phyloP scores from a whole-genome alignment of 92 coral and sea anemone species.

The Bergia sp. region DNA sequence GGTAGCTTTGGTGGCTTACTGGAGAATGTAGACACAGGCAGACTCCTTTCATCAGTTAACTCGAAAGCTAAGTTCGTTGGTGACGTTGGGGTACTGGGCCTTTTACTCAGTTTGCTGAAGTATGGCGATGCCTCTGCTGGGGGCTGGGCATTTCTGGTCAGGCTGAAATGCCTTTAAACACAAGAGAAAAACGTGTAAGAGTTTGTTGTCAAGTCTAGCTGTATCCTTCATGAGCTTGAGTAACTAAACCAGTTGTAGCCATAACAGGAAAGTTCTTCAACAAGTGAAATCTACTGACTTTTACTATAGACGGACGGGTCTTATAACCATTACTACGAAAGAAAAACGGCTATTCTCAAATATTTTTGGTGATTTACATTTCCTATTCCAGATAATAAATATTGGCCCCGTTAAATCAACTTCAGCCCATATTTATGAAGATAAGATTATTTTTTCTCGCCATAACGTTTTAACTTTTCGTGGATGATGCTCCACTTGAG shows the following conservation, averaged over 20 bases:
- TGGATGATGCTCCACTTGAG: too few relatives aligned
- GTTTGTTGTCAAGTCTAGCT: background rate
- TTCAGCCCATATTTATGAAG: too few relatives aligned
- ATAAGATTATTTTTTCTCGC: too few relatives aligned
- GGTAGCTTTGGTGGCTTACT: slow-evolving; percentile 6
- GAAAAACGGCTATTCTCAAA: too few relatives aligned
- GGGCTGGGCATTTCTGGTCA: slow-evolving; percentile 32
- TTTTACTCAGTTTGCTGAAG: slow-evolving; percentile 11
- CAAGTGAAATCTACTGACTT: background rate
- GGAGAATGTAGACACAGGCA: background rate
- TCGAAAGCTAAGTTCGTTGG: slow-evolving; percentile 35
- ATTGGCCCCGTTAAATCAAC: too few relatives aligned
- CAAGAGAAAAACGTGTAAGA: background rate
- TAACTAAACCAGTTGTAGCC: background rate
- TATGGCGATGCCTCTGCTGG: background rate
- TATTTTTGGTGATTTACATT: too few relatives aligned
- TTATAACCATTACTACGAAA: too few relatives aligned
- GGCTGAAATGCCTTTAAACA: slow-evolving; percentile 31
- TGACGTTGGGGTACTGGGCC: slow-evolving; percentile 32
- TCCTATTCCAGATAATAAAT: too few relatives aligned
- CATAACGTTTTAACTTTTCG: too few relatives aligned
- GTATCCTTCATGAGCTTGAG: too few relatives aligned
- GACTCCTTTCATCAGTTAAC: background rate
- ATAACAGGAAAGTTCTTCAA: too few relatives aligned
- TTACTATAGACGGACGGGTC: too few relatives aligned